Conservation (phyloP, 2,888 invertebrate genomes). For the Alitta virens region DNA sequence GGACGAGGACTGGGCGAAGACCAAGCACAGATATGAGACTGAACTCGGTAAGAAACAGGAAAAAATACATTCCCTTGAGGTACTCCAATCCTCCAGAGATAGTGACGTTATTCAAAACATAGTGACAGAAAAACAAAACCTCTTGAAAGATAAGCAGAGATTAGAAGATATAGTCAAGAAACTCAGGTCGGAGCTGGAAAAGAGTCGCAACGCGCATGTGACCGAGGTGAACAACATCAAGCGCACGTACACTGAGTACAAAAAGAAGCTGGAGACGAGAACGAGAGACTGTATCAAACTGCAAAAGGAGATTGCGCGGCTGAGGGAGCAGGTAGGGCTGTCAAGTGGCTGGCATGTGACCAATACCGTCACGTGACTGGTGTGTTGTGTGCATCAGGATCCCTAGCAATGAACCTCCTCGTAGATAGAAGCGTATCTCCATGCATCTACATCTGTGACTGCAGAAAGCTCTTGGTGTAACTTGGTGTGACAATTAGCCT, state of each 20-base stretch:
- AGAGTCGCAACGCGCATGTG: conserved; percentile 29
- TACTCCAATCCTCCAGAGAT: neutral
- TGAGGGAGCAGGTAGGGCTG: conserved; percentile 21
- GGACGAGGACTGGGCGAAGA: neutral
- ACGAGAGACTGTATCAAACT: conserved; percentile 21
- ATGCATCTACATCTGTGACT: too few species aligned
- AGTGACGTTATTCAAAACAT: conserved; percentile 36
- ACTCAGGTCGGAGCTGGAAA: conserved; percentile 36
- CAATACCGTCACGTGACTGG: too few species aligned
- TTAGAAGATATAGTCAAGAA: conserved; percentile 38
- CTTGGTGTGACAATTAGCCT: too few species aligned
- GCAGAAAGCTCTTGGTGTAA: too few species aligned
- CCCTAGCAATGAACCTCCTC: too few species aligned
- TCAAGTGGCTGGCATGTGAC: neutral
- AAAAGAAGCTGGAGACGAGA: conserved; percentile 31
- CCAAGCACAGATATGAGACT: neutral
- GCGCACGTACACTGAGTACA: conserved; percentile 37
- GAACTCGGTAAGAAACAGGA: conserved; percentile 4
- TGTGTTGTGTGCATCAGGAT: too few species aligned
- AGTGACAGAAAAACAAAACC: conserved; percentile 42
- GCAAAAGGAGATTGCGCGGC: conserved; percentile 29
- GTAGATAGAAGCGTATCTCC: too few species aligned
- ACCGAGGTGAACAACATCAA: conserved; percentile 39
- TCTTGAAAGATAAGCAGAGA: conserved; percentile 45
- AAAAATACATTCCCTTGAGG: conserved; percentile 13